Evolutionary conservation across 2,797 vertebrate genomes (phyloP).

Genomic region (Nothura maculosa): DNA sequence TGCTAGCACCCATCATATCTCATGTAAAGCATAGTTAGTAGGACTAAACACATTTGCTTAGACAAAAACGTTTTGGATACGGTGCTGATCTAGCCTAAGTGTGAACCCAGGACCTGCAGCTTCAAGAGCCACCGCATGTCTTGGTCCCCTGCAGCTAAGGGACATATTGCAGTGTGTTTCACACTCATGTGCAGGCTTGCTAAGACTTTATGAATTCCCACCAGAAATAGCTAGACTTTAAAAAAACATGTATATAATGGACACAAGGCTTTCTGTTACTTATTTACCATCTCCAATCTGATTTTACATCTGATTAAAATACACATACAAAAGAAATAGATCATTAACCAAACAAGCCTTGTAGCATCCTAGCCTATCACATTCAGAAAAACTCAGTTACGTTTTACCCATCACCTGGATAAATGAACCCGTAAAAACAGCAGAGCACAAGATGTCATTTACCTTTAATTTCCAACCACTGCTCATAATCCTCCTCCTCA

Average conservation of each 20-base stretch:
- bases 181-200: accelerated
- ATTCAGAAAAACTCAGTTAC: background rate
- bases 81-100: background rate
- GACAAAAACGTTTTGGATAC: background rate
- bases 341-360: background rate
- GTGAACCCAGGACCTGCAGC: accelerated
- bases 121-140: accelerated
- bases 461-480: constrained; percentile 97
- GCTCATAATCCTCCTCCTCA: constrained; percentile 87
- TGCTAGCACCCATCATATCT: background rate
- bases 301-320: background rate
- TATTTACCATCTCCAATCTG: background rate
- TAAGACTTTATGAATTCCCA: background rate
- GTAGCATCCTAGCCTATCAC: background rate
- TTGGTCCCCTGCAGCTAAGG: background rate
- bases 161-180: background rate
- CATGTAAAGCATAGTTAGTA: accelerated
- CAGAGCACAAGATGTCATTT: constrained; percentile 2
- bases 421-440: accelerated
- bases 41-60: background rate
- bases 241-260: background rate
- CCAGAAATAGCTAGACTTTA: background rate
- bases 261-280: background rate
- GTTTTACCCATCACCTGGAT: background rate
- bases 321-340: background rate